Evolutionary conservation across 2,113 vertebrate species (phyloP), one percentile per base, ranked within the genome.

Genomic region (Sinocyclocheilus anshuiensis): DNA sequence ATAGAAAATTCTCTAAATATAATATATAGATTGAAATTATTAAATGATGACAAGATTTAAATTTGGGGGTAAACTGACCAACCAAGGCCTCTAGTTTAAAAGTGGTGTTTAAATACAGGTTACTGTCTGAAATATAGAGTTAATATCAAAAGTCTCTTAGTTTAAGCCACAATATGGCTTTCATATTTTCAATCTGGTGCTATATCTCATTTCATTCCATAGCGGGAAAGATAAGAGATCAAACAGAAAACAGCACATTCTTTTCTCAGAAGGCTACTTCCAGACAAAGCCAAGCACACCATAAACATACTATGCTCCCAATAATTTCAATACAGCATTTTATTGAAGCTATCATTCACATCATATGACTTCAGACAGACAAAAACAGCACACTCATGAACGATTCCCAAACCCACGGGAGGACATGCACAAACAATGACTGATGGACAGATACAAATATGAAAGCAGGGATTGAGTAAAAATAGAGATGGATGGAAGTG

Each of bases 381-480:
- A 61, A 26, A 26, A 85, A 36, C 55, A 69, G 86, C 86, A 53
- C 77, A 12, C 84, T 16, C 72, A 78, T 84, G 69, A 24, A 81
- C 16, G 39, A 81, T 48, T 65, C n/a, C n/a, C 59, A 67, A 81
- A 67, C 59, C 79, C 39, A 20, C 5, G 50, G 67, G 50, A 18
- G 79, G 86, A 87, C 77, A 80, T 61, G 89, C 42, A 86, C 79
- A 86, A 84, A 84, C 87, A 83, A 83, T 86, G 89, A 90, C 87
- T 81, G 67, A 59, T 61, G 12, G 45, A 82, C 13, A 67, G 33
- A 82, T 53, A n/a, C 63, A 55, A 72, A 84, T 77, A 69, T 81
- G 85, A 53, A 86, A 45, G 20, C 36, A n/a, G 50, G n/a, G 20
- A 16, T 20, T 20, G 69, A 36, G 39, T 8, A 26, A 53, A 72